Evolutionary conservation across 2,888 invertebrate species (phyloP), one percentile per base, ranked within the genome.

Genomic region (Leptopterna dolabrata): DNA sequence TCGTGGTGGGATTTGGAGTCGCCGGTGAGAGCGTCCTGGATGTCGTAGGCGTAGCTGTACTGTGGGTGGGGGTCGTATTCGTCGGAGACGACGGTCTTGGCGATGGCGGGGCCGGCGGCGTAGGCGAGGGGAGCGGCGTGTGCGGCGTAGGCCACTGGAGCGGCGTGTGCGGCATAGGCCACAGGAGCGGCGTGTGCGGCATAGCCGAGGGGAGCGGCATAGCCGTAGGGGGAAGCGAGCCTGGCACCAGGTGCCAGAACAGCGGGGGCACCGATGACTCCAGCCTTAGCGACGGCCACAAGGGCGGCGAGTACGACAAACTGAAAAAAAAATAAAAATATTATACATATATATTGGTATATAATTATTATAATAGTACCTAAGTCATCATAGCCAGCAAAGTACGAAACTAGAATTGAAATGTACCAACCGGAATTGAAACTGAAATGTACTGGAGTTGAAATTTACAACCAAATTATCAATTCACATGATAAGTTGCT

Each of bases 1-100:
- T 89, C 83, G 63, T 83, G 70, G 27, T 83, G 71, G 83, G 47
- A 47, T 29, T 83, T 70, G 71, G 83, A 83, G 70, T 83, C 71
- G 30, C 83, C 71, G 71, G 83, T 83, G 19, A 87, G 78, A 78
- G 88, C 29, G 90, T 89, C 88, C 80, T 88, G 85, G 87, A 88
- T 86, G 88, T 87, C 86, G 71, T 86, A 86, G 30, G 88, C 82
- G 87, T 86, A 86, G 83, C 83, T 82, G 87, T 87, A 83, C 63
- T 88, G 87, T 63, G 87, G 86, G 27, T 83, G 55, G 27, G 90
- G 89, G 88, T 90, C 90, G 89, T 90, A 90, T 51, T 88, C 89
- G 84, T 89, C 88, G 55, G 81, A 24, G 71, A 86, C 87, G 45
- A 84, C 83, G 55, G 87, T 55, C 36, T 87, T 87, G 73, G 70